A percentile compares a stretch with the other conserved stretches of the same genome.
phyloP scores from a whole-genome alignment of 2,113 vertebrate genomes.

The Cryptoleucopteryx plumbea region DNA sequence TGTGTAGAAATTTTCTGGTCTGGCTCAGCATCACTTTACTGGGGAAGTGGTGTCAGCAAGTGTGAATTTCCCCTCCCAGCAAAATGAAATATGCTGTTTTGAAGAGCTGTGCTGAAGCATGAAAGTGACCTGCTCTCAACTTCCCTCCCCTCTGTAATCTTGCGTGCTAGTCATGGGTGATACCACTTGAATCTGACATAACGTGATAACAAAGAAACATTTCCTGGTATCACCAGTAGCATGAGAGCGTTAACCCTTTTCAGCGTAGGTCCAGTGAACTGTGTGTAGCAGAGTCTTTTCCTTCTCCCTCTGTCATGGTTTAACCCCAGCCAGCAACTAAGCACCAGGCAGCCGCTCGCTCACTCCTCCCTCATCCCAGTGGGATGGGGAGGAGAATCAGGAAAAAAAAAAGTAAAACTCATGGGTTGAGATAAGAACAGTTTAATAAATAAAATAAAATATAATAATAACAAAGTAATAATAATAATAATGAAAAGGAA shows the following conservation, averaged over 20 bases:
- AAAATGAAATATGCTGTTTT: not conserved
- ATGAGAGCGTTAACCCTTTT: not conserved
- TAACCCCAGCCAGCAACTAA: too few relatives aligned
- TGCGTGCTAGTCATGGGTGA: not conserved
- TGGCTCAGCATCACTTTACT: not conserved
- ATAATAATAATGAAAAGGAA: too few relatives aligned
- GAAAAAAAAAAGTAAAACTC: not conserved
- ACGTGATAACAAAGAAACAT: not conserved
- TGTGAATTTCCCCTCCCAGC: not conserved
- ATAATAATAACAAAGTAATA: too few relatives aligned
- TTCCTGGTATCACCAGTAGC: not conserved
- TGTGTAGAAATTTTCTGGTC: not conserved
- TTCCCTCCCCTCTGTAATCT: not conserved
- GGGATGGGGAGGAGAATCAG: too few relatives aligned
- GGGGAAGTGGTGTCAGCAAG: not conserved
- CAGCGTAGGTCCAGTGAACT: not conserved
- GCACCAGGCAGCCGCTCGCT: too few relatives aligned
- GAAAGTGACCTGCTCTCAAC: not conserved
- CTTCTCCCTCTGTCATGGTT: not conserved
- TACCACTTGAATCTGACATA: not conserved
- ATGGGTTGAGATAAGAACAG: too few relatives aligned
- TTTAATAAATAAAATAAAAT: too few relatives aligned
- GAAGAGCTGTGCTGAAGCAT: slow-evolving; percentile 42
- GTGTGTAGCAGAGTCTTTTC: not conserved
- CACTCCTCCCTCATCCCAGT: too few relatives aligned